Evolutionary conservation across 2,113 vertebrate species (phyloP), one percentile per base, ranked within the genome.

Genomic region (Stomatorhinus ivindoensis): DNA sequence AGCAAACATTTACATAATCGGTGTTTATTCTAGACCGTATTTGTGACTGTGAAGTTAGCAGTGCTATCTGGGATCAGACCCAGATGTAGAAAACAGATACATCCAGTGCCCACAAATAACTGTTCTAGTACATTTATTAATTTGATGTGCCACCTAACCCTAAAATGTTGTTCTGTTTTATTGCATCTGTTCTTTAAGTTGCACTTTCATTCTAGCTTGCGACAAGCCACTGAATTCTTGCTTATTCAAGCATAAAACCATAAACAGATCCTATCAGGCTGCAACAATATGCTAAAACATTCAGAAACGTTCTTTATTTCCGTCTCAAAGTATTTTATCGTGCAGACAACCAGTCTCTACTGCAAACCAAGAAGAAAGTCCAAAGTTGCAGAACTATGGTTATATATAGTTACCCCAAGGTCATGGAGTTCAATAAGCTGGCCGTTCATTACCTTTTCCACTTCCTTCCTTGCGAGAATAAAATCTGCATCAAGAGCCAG

Each of bases 401-500:
- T 42, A 80, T 80, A 42, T 80, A 80, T 39, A 39, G 35, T 15
- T 39, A 19, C 0, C 17, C 15, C 35, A 19, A 39, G 35, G 35
- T 80, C 31, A 42, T 80, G 13, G 73, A 42, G 15, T 42, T 9
- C 39, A 42, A 19, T 19, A 80, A 80, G 35, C 73, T 17, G 15
- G 82, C 82, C 82, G 46, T 21, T 84, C 87, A 90, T 92, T 92
- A 98, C 97, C 95, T 94, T 96, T 94, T 99, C 97, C 88, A 98
- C 96, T 95, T 98, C 96, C 91, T 95, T 93, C 92, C 97, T 98
- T 93, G 98, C 98, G 91, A 95, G 94, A 87, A 95, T 94, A 90
- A 98, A 99, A 91, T 97, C 96, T 87, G 98, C 96, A 90, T 99
- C 97, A 46, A 98, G 93, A 44, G 96, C 95, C 93, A 99, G 95